Percentiles rank a stretch among this genome's conserved stretches.
phyloP scores from a whole-genome alignment of 2,888 invertebrate species.

The Allophyes oxyacanthae region DNA sequence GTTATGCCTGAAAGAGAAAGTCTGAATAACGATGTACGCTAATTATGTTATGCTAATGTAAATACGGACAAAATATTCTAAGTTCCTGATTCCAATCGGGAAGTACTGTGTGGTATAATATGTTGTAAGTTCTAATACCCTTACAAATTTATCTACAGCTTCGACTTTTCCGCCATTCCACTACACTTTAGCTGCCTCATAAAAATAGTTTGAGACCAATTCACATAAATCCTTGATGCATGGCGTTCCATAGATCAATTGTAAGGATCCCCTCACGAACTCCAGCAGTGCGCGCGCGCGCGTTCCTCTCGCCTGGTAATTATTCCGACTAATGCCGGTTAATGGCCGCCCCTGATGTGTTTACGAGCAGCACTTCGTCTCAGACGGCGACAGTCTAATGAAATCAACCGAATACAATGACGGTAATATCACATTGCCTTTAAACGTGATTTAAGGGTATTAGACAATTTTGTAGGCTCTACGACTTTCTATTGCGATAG shows the following conservation, averaged over 20 bases:
- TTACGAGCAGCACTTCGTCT: slow-evolving; percentile 65
- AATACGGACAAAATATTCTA: slow-evolving; percentile 9
- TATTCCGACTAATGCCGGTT: slow-evolving; percentile 69
- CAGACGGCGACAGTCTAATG: slow-evolving; percentile 61
- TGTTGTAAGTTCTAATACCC: neutral
- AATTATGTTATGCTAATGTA: slow-evolving; percentile 44
- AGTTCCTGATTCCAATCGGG: slow-evolving; percentile 36
- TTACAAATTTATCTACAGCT: slow-evolving; percentile 4
- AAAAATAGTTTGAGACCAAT: slow-evolving; percentile 39
- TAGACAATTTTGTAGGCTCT: slow-evolving; percentile 47
- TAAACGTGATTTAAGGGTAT: slow-evolving; percentile 46
- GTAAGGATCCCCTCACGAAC: slow-evolving; percentile 28
- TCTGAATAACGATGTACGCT: slow-evolving; percentile 40
- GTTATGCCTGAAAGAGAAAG: slow-evolving; percentile 47
- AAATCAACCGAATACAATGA: slow-evolving; percentile 68
- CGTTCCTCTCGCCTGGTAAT: slow-evolving; percentile 56
- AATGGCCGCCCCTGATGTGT: slow-evolving; percentile 69
- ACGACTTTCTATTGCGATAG: slow-evolving; percentile 51
- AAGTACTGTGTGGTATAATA: neutral
- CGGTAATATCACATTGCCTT: slow-evolving; percentile 52
- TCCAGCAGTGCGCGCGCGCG: slow-evolving; percentile 25
- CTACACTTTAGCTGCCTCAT: slow-evolving; percentile 30
- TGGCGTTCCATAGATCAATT: slow-evolving; percentile 47
- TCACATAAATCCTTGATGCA: slow-evolving; percentile 40
- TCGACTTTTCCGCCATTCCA: slow-evolving; percentile 3